Evolutionary conservation across 2,113 vertebrate species (phyloP).

Genomic region (Lontra canadensis): DNA sequence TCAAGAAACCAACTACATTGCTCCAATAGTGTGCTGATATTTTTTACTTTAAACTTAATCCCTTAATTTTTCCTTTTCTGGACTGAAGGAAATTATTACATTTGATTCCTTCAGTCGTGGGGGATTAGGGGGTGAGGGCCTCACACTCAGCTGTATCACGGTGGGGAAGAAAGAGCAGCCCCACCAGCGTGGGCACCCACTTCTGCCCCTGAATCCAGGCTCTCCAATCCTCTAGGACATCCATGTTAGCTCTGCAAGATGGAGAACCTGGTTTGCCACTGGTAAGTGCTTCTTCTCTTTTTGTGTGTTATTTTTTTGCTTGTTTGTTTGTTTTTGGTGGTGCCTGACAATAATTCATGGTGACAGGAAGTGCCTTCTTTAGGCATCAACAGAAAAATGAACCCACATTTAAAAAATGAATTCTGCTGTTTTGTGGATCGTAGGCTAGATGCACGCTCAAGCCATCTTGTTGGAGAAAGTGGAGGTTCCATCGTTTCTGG

Average conservation of each 20-base stretch:
- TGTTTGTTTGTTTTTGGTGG: not conserved
- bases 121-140: not conserved
- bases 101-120: not conserved
- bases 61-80: constrained; percentile 56
- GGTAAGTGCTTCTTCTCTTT: not conserved
- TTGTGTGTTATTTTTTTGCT: too few relatives aligned
- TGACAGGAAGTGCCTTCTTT: not conserved
- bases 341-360: not conserved
- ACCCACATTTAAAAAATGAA: not conserved
- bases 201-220: not conserved
- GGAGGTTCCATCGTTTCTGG: not conserved
- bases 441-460: not conserved
- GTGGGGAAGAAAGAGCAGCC: not conserved
- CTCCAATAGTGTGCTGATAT: not conserved
- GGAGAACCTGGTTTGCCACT: not conserved
- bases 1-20: constrained; percentile 34
- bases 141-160: not conserved
- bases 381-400: not conserved
- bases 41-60: constrained; percentile 55
- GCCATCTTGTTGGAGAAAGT: not conserved
- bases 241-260: not conserved
- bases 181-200: not conserved
- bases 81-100: not conserved
- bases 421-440: not conserved
- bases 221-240: not conserved